phyloP scores from a whole-genome alignment of 2,797 vertebrate species.

The Knipowitschia caucasica region DNA sequence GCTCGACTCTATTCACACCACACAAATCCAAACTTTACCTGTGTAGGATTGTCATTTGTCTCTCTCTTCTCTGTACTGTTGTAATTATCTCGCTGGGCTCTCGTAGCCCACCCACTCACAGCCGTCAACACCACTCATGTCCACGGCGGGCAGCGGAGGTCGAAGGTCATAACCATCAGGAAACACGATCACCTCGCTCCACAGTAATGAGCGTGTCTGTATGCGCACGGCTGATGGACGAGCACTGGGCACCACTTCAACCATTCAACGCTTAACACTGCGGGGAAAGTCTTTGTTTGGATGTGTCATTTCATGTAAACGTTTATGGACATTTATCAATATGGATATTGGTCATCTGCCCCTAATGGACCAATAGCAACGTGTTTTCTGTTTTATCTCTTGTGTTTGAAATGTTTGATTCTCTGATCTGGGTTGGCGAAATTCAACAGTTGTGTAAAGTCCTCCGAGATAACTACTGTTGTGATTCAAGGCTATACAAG shows the following conservation, averaged over 20 bases:
- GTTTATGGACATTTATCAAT: too few species aligned
- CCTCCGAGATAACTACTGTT: too few species aligned
- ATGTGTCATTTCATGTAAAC: too few species aligned
- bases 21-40: not conserved
- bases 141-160: slow-evolving; percentile 55
- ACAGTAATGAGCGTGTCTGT: slow-evolving; percentile 50
- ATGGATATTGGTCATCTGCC: too few species aligned
- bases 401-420: too few species aligned
- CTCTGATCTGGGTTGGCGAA: too few species aligned
- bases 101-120: slow-evolving; percentile 56
- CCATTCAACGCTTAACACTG: slow-evolving; percentile 25
- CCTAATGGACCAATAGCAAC: too few species aligned
- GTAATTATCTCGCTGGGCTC: slow-evolving; percentile 40
- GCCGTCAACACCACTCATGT: slow-evolving; percentile 61
- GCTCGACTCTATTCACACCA: not conserved
- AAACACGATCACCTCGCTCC: slow-evolving; percentile 61
- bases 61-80: slow-evolving; percentile 12
- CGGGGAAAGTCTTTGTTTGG: too few species aligned
- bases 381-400: too few species aligned
- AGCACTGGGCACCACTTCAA: slow-evolving; percentile 36
- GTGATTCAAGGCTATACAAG: too few species aligned
- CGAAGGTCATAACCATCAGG: slow-evolving; percentile 50
- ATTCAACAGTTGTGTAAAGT: too few species aligned
- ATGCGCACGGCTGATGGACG: slow-evolving; percentile 46
- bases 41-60: slow-evolving; percentile 3